Evolutionary conservation across 2,797 vertebrate species (phyloP).

Genomic region (Silurus aristotelis): DNA sequence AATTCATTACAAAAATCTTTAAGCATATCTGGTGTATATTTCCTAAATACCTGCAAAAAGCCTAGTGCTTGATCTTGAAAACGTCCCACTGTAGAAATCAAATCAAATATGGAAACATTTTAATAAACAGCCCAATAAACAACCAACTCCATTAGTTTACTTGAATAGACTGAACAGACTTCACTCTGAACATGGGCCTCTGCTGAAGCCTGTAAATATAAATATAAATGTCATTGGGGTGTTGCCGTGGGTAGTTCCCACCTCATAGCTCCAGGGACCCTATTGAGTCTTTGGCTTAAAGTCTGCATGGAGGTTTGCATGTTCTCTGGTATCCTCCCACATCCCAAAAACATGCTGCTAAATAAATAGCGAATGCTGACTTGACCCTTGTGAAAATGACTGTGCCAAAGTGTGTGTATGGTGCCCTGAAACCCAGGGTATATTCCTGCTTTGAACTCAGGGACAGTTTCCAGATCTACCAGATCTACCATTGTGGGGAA

Average conservation of each 20-base stretch:
- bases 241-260: neutral
- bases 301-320: neutral
- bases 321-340: constrained; percentile 3
- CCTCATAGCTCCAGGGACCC: neutral
- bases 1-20: constrained; percentile 46
- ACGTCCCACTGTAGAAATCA: neutral
- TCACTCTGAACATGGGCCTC: neutral
- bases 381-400: constrained; percentile 3
- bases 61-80: neutral
- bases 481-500: neutral
- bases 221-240: neutral
- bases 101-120: neutral
- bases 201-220: neutral
- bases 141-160: neutral
- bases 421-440: neutral
- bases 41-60: too few relatives aligned
- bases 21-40: constrained; percentile 58
- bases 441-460: neutral
- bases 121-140: neutral
- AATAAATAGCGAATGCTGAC: neutral
- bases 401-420: constrained; percentile 3
- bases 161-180: neutral
- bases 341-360: neutral
- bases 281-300: neutral
- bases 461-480: neutral